Evolutionary conservation across 1,140 invertebrate species (phyloP).

Genomic region (Leptopilina clavipes): DNA sequence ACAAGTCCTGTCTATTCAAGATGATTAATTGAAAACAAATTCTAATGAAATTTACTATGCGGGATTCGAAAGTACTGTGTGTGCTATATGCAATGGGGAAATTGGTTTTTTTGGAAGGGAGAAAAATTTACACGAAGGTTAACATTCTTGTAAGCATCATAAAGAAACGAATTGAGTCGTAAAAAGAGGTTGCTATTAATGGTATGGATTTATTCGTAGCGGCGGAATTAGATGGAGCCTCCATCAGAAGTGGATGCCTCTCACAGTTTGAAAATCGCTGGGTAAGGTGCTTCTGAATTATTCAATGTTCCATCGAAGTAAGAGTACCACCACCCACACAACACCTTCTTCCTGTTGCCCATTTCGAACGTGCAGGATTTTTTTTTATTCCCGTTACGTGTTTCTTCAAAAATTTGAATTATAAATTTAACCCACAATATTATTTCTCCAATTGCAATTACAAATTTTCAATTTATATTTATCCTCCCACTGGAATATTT

Average conservation of each 20-base stretch:
- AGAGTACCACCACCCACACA: slow-evolving; percentile 38
- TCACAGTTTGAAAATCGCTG: slow-evolving; percentile 64
- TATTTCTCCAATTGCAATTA: no score
- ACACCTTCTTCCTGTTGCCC: background rate
- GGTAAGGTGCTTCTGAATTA: slow-evolving; percentile 65
- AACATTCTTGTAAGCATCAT: slow-evolving; percentile 19
- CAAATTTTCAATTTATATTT: no score
- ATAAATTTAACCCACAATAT: background rate
- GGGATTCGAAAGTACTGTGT: no score
- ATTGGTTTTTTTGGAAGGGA: background rate
- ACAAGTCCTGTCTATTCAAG: no score
- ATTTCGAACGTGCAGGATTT: slow-evolving; percentile 18
- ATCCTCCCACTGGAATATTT: no score
- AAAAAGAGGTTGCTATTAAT: slow-evolving; percentile 59
- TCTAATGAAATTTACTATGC: no score
- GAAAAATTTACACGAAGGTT: background rate
- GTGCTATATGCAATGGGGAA: no score
- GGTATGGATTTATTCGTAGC: slow-evolving; percentile 66
- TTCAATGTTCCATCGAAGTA: slow-evolving; percentile 63
- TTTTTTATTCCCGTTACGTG: slow-evolving; percentile 5
- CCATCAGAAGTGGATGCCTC: slow-evolving; percentile 57
- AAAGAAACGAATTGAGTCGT: slow-evolving; percentile 50
- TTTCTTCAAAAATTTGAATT: background rate
- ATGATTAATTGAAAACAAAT: no score
- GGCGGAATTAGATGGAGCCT: slow-evolving; percentile 62